Evolutionary conservation across 2,888 invertebrate species (phyloP), one percentile per base, ranked within the genome.

Genomic region (Pollenia amentaria): DNA sequence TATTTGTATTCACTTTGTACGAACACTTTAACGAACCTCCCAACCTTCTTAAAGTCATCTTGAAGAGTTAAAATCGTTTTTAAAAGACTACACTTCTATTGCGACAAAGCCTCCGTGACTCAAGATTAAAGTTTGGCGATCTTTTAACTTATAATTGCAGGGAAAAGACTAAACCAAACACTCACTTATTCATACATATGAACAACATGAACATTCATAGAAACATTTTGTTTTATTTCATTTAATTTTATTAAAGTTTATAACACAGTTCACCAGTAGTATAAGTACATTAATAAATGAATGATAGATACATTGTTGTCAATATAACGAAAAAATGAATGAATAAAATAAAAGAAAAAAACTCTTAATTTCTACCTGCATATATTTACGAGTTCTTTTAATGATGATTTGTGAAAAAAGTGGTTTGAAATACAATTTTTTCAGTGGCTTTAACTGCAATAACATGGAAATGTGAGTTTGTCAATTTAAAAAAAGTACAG

Each of bases 321-420:
- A 70, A 12, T 70, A 21, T 29, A 40, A 21, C 12, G 67, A 51
- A 48, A 46, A 55, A 80, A 21, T 29, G 12, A 42, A 70, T 29
- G 29, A 29, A 72, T n/a, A 18, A 72, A 21, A n/a, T 46, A 18
- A 4, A 21, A 77, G 60, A 8, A 79, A 18, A 64, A 65, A 73
- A 46, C 64, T 81, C 65, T 65, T 40, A 73, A 82, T 69, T 84
- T 75, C 38, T 55, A 84, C 78, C 78, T 73, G 51, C 4, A 40
- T 78, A n/a, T 60, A 73, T 78, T 40, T 60, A 57, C 10, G 3
- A 53, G 16, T 44, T 38, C 18, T 29, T 76, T 73, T 69, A 51
- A 29, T 40, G 11, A 14, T 62, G 12, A 46, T 70, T 72, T 77
- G 46, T 42, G 55, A 12, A 29, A 55, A 70, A 62, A 29, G 4